Conservation (phyloP, 2,113 vertebrate genomes). For the Cichladusa arquata region DNA sequence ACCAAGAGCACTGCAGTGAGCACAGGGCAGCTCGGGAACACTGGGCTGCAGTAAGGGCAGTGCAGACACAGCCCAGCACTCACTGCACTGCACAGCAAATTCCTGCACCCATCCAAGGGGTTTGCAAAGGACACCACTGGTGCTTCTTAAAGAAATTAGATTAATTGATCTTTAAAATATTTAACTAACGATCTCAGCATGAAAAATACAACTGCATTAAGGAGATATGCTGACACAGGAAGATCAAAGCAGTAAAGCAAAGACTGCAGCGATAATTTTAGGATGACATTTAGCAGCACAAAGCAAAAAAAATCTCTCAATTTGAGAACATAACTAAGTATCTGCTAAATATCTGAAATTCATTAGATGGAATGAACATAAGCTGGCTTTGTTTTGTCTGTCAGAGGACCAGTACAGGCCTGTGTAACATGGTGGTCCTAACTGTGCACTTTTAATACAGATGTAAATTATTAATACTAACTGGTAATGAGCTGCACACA, state of each 20-base stretch:
- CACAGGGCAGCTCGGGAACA: neutral
- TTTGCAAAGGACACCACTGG: neutral
- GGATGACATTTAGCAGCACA: neutral
- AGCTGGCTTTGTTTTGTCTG: neutral
- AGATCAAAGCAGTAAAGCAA: neutral
- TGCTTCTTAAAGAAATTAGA: neutral
- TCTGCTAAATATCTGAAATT: neutral
- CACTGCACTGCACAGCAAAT: neutral
- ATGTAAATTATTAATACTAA: neutral
- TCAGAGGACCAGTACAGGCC: neutral
- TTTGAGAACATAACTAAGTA: neutral
- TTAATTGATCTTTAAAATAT: neutral
- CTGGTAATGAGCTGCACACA: neutral
- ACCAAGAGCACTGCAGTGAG: neutral
- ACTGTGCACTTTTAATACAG: neutral
- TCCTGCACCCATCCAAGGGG: neutral
- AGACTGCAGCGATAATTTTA: neutral
- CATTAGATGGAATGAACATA: neutral
- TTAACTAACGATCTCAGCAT: neutral
- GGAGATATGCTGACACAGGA: neutral
- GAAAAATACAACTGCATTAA: neutral
- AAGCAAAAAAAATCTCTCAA: neutral
- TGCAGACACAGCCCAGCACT: rapidly evolving
- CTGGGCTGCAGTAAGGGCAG: neutral
- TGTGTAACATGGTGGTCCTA: neutral